Percentiles rank a stretch among this genome's conserved stretches.
phyloP scores from a whole-genome alignment of 2,113 vertebrate genomes.

The Gambusia affinis region DNA sequence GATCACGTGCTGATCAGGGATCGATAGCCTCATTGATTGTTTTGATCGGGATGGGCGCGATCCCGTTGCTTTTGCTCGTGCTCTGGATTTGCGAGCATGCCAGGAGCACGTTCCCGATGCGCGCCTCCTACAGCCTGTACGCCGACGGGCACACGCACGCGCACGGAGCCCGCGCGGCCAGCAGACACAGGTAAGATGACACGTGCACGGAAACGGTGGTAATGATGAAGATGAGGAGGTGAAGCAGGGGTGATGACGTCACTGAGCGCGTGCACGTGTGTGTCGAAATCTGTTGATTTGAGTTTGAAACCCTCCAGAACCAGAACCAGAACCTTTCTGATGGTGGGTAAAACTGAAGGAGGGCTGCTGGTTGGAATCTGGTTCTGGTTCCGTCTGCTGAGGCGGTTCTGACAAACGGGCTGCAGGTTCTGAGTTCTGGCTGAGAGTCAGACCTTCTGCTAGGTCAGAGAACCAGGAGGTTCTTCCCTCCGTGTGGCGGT shows the following conservation, averaged over 20 bases:
- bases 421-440: too few relatives aligned
- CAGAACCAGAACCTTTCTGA: not conserved
- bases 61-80: conserved; percentile 50
- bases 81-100: conserved; percentile 54
- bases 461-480: too few relatives aligned
- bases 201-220: conserved; percentile 45
- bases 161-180: conserved; percentile 58
- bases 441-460: too few relatives aligned
- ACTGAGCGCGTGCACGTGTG: conserved; percentile 1
- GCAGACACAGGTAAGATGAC: conserved; percentile 69
- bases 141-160: conserved; percentile 44
- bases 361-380: too few relatives aligned
- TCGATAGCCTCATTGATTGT: conserved; percentile 20
- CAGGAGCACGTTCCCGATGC: conserved; percentile 59
- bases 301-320: not conserved
- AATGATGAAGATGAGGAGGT: not conserved
- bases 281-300: not conserved
- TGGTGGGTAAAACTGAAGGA: too few relatives aligned
- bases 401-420: too few relatives aligned
- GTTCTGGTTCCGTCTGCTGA: too few relatives aligned
- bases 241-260: conserved; percentile 13
- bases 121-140: conserved; percentile 65
- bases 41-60: conserved; percentile 54
- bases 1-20: conserved; percentile 2
- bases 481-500: too few relatives aligned